Conservation (phyloP, 2,113 vertebrate genomes). For the Campylorhamphus procurvoides region DNA sequence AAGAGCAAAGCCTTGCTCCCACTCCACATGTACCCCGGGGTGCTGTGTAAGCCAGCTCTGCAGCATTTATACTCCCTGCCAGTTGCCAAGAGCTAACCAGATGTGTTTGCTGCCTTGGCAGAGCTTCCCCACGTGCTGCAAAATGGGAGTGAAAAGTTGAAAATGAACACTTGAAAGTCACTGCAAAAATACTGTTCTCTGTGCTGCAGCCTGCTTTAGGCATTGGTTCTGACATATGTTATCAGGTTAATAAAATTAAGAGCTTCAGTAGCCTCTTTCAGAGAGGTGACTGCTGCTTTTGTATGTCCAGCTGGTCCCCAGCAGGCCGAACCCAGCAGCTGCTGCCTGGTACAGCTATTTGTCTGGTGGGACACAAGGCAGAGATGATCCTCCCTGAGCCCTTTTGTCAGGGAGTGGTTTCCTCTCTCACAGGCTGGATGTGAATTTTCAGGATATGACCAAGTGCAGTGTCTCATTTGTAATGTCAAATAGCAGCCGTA, state of each 20-base stretch:
- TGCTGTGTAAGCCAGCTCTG: not conserved
- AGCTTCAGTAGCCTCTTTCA: not conserved
- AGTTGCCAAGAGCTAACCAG: not conserved
- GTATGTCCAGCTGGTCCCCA: not conserved
- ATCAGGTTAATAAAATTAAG: not conserved
- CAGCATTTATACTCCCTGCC: fast-evolving
- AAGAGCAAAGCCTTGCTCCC: not conserved
- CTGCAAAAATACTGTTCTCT: not conserved
- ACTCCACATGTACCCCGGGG: fast-evolving
- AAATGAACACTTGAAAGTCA: not conserved
- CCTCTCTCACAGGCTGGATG: not conserved
- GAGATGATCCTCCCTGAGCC: not conserved
- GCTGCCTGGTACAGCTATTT: not conserved
- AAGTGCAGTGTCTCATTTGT: not conserved
- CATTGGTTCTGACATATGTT: not conserved
- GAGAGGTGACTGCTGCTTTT: not conserved
- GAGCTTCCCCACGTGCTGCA: not conserved
- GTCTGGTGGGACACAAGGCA: fast-evolving
- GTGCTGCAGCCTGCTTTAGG: not conserved
- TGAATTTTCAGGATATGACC: not conserved
- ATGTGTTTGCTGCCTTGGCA: not conserved
- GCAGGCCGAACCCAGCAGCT: not conserved
- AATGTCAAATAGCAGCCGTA: not conserved
- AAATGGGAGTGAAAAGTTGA: not conserved
- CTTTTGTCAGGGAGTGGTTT: not conserved